Conservation (phyloP, 30 jellyfish, hydroid and myxozoan genomes). For the Pelagia noctiluca region DNA sequence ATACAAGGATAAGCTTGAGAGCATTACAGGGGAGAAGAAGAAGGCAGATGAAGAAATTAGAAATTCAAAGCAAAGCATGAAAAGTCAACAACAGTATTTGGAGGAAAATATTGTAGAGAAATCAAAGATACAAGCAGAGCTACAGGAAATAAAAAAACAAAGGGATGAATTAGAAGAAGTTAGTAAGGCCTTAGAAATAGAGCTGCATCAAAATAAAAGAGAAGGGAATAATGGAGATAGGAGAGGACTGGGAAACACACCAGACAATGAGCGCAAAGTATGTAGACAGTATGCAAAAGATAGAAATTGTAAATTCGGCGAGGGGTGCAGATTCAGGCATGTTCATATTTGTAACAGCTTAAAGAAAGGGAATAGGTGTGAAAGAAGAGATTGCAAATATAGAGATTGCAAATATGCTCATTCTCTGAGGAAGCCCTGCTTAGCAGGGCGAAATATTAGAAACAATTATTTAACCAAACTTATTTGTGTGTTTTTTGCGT, state of each 20-base stretch:
- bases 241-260: no score
- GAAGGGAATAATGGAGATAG: no score
- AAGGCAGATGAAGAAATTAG: neutral
- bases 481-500: no score
- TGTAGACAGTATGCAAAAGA: neutral
- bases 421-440: no score
- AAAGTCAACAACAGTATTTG: neutral
- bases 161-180: neutral
- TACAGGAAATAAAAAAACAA: neutral
- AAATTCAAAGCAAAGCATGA: neutral
- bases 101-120: neutral
- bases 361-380: neutral
- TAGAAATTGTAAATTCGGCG: neutral
- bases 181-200: neutral
- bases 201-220: neutral
- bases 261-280: neutral
- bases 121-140: neutral
- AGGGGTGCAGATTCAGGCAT: neutral
- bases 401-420: no score
- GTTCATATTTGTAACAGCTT: no score
- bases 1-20: neutral
- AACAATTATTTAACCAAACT: no score
- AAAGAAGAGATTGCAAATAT: constrained; percentile 26
- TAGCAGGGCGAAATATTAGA: no score
- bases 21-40: neutral